Evolutionary conservation across 2,888 invertebrate species (phyloP).

Genomic region (Pasiphila rectangulata): DNA sequence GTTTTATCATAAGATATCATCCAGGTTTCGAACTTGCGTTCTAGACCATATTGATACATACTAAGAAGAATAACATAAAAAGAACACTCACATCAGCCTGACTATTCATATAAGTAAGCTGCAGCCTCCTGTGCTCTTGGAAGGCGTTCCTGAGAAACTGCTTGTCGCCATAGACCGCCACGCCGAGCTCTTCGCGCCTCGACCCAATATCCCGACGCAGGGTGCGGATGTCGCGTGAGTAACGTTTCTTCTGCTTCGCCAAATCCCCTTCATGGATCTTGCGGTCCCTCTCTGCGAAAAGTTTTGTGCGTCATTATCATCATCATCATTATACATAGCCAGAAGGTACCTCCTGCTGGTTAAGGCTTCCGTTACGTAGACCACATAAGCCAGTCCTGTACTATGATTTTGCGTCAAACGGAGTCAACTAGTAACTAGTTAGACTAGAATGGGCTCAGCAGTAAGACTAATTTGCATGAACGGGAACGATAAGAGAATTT

Average conservation of each 20-base stretch:
- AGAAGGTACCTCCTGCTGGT: too few species aligned
- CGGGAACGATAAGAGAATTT: too few species aligned
- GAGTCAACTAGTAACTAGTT: too few species aligned
- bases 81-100: slow-evolving; percentile 72
- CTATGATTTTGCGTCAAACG: too few species aligned
- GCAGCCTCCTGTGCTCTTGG: slow-evolving; percentile 79
- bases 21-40: too few species aligned
- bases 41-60: too few species aligned
- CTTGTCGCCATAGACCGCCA: slow-evolving; percentile 81
- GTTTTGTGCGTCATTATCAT: not conserved
- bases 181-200: slow-evolving; percentile 79
- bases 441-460: too few species aligned
- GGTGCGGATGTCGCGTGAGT: slow-evolving; percentile 75
- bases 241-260: slow-evolving; percentile 75
- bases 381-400: too few species aligned
- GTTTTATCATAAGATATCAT: too few species aligned
- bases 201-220: slow-evolving; percentile 79
- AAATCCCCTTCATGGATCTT: slow-evolving; percentile 82
- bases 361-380: too few species aligned
- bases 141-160: slow-evolving; percentile 81
- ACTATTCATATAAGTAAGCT: slow-evolving; percentile 80
- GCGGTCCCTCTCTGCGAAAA: slow-evolving; percentile 78
- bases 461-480: too few species aligned
- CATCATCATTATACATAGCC: not conserved
- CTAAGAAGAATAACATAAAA: too few species aligned